phyloP scores from a whole-genome alignment of 2,888 invertebrate species.

The Pedicia rivosa region DNA sequence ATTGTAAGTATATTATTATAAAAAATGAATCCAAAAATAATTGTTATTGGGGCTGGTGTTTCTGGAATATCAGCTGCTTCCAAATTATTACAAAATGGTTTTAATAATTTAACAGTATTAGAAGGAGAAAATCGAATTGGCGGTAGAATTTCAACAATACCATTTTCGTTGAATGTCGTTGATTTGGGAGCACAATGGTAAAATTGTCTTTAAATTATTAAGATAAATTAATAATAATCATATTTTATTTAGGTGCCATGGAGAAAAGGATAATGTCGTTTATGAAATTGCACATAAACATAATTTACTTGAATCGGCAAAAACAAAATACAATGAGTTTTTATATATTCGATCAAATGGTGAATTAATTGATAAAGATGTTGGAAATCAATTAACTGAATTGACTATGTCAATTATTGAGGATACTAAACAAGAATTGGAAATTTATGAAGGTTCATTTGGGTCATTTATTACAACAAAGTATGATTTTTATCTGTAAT shows the following conservation, averaged over 20 bases:
- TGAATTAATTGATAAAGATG: conserved; percentile 22
- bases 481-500: conserved; percentile 10
- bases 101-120: conserved; percentile 35
- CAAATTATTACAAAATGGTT: conserved; percentile 27
- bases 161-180: conserved; percentile 38
- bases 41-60: conserved; percentile 28
- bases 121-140: conserved; percentile 48
- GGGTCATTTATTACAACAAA: conserved; percentile 23
- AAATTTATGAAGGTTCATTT: conserved; percentile 21
- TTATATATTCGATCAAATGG: conserved; percentile 25
- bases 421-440: conserved; percentile 21
- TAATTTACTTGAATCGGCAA: no score
- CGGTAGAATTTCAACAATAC: conserved; percentile 39
- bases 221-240: no score
- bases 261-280: conserved; percentile 3
- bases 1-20: no score
- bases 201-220: no score
- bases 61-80: conserved; percentile 29
- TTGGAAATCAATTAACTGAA: conserved; percentile 22
- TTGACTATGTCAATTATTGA: conserved; percentile 27
- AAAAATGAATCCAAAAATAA: conserved; percentile 18
- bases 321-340: conserved; percentile 19
- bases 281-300: neutral
- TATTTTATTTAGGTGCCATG: conserved; percentile 5
- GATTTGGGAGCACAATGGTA: conserved; percentile 69